Percentiles rank a stretch among this genome's conserved stretches.
Conservation (phyloP, 2,888 invertebrate species). For the Drosophila mettleri region DNA sequence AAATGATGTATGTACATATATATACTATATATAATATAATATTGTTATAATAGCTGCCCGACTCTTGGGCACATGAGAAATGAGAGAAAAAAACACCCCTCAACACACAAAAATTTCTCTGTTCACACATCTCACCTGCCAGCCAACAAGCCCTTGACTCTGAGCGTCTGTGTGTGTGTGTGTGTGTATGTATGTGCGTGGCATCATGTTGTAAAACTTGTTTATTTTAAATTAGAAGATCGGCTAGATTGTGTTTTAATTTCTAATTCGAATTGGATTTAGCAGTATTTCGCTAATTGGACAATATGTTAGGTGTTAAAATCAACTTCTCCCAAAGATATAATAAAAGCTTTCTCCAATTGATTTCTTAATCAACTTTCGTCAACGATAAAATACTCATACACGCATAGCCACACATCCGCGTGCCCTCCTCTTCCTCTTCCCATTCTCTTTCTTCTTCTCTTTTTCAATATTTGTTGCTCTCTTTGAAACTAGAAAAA, state of each 20-base stretch:
- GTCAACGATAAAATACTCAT: slow-evolving; percentile 33
- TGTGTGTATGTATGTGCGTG: slow-evolving; percentile 10
- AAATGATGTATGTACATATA: slow-evolving; percentile 2
- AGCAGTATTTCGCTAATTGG: slow-evolving; percentile 48
- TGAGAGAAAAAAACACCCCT: slow-evolving; percentile 26
- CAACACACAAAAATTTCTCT: slow-evolving; percentile 14
- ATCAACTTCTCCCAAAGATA: not conserved
- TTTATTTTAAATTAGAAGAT: slow-evolving; percentile 44
- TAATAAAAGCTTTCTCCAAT: slow-evolving; percentile 35
- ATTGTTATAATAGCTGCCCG: slow-evolving; percentile 7
- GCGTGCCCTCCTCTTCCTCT: not conserved
- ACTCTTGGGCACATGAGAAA: slow-evolving; percentile 44
- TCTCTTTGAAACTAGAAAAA: slow-evolving; percentile 26
- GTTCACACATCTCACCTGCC: slow-evolving; percentile 38
- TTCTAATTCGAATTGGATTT: slow-evolving; percentile 44
- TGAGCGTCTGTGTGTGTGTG: not conserved
- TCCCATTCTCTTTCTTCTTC: too few relatives aligned
- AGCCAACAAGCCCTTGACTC: slow-evolving; percentile 18
- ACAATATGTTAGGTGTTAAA: slow-evolving; percentile 36
- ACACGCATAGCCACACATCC: slow-evolving; percentile 1
- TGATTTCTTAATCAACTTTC: slow-evolving; percentile 52
- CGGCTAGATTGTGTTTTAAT: slow-evolving; percentile 19
- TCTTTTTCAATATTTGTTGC: slow-evolving; percentile 24
- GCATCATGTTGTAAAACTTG: slow-evolving; percentile 30
- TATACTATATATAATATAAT: not conserved